These are phyloP conservation scores for Caenorhabditis briggsae DNA, from an alignment of 1,140 invertebrate genomes.

Conservation along the genomic window DNA sequence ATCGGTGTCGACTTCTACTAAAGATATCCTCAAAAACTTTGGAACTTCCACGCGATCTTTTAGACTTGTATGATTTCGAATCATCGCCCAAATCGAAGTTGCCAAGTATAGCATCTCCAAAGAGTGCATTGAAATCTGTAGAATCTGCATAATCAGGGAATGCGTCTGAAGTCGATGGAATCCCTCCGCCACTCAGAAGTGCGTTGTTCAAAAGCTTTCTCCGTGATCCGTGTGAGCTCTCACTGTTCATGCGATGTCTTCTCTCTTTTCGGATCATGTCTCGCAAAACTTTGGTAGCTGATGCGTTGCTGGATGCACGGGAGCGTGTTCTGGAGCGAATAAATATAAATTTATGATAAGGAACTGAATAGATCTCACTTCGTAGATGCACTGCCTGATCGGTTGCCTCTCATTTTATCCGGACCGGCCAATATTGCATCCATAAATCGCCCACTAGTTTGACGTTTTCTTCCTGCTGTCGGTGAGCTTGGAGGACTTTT, in stretches of 20 bases:
- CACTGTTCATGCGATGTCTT: conserved; percentile 51
- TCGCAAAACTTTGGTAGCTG: conserved; percentile 42
- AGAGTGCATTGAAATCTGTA: conserved; percentile 35
- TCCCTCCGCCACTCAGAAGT: not conserved
- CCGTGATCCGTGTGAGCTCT: conserved; percentile 60
- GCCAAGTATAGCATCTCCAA: conserved; percentile 20
- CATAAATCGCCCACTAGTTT: conserved; percentile 37
- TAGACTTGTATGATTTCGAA: conserved; percentile 44
- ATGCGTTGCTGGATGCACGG: conserved; percentile 55
- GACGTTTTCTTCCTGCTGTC: conserved; percentile 23
- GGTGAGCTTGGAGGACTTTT: conserved; percentile 21
- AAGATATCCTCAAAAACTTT: conserved; percentile 60
- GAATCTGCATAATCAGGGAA: conserved; percentile 41
- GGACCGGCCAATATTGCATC: conserved; percentile 13
- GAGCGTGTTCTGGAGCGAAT: conserved; percentile 51
- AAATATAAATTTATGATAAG: not conserved
- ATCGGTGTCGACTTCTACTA: conserved; percentile 23
- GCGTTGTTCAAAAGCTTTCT: conserved; percentile 31
- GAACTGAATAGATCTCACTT: conserved; percentile 2
- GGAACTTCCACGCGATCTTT: conserved; percentile 38
- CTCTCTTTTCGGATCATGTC: conserved; percentile 37
- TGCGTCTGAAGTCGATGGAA: conserved; percentile 44
- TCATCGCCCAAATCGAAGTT: conserved; percentile 54
- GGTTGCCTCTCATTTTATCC: conserved; percentile 2
- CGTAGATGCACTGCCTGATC: conserved; percentile 54